Conservation (phyloP, 2,797 vertebrate species). For the Phylloscopus collybita region DNA sequence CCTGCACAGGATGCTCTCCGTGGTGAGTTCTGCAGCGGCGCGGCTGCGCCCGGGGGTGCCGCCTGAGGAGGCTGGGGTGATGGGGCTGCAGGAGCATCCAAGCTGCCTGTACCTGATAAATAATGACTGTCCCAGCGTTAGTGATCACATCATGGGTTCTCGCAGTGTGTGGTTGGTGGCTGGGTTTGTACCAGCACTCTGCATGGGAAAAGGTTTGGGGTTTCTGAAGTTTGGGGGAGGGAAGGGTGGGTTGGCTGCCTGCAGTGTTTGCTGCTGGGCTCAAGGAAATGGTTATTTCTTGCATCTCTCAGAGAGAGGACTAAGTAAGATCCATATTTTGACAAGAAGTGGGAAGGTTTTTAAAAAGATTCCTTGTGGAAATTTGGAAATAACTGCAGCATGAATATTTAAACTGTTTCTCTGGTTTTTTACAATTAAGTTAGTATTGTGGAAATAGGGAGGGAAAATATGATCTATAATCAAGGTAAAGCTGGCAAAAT, state of each 20-base stretch:
- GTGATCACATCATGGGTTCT: background rate
- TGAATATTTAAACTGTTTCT: background rate
- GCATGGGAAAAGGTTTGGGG: background rate
- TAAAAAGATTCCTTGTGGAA: background rate
- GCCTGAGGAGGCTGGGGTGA: background rate
- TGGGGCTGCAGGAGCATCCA: background rate
- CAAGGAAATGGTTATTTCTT: background rate
- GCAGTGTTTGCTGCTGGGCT: background rate
- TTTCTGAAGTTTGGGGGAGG: background rate
- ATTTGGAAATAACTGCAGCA: background rate
- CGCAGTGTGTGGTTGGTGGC: background rate
- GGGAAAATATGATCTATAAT: background rate
- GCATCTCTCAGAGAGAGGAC: background rate
- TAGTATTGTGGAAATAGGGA: background rate
- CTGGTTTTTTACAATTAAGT: background rate
- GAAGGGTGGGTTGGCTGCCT: background rate
- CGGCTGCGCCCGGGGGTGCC: background rate
- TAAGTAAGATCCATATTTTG: background rate
- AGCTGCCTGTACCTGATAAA: background rate
- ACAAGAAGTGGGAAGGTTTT: constrained; percentile 6
- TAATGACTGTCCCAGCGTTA: background rate
- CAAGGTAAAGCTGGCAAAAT: background rate
- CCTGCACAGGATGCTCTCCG: constrained; percentile 80
- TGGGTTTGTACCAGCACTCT: background rate
- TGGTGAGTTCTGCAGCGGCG: constrained; percentile 73